Evolutionary conservation across 2,113 vertebrate genomes (phyloP), one percentile per base, ranked within the genome.

Genomic region (Campylomormyrus tamandua): DNA sequence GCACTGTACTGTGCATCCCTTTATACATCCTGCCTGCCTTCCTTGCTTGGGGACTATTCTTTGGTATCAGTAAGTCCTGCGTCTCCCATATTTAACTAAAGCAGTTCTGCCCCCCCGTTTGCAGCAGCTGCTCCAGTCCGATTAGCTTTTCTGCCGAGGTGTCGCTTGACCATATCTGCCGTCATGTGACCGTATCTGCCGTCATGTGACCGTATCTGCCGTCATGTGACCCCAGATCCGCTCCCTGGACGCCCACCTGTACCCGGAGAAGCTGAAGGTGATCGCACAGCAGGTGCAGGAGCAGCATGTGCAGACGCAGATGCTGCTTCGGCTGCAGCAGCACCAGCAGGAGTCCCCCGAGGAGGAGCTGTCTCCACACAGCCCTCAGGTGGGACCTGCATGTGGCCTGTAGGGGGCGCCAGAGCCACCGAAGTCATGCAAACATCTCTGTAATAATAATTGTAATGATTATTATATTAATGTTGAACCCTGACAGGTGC

Each of bases 221-320:
- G 2, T 49, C 21, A 15, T 27, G 70, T 77, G 70, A 5, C 87
- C 31, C 0, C 93, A 99, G 98, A 97, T 99, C 93, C 98, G 98
- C 89, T 97, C 97, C 0, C 90, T 99, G 93, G 98, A 99, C 93
- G 98, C 97, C 50, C 98, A 99, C 94, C 94, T 99, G 95, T 99
- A 99, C 94, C 98, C 98, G 0, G 98, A 99, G 93, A 99, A 98
- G 94, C 96, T 99, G 94, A 99, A 99, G 95, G 97, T 96, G 89
- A 97, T 99, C 0, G 96, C 97, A 5, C 97, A 98, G 95, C 98
- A 98, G 93, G 95, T 98, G 93, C 98, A 98, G 94, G 96, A 98
- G 89, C 97, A 98, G 93, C 97, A 97, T 91, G 96, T 96, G 92
- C 97, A 97, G 93, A 97, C 85, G 31, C 97, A 97, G 94, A 90